A percentile compares a stretch with the other conserved stretches of the same genome.
Evolutionary conservation across 1,140 invertebrate genomes (phyloP).

Genomic region (Acromyrmex echinatior): DNA sequence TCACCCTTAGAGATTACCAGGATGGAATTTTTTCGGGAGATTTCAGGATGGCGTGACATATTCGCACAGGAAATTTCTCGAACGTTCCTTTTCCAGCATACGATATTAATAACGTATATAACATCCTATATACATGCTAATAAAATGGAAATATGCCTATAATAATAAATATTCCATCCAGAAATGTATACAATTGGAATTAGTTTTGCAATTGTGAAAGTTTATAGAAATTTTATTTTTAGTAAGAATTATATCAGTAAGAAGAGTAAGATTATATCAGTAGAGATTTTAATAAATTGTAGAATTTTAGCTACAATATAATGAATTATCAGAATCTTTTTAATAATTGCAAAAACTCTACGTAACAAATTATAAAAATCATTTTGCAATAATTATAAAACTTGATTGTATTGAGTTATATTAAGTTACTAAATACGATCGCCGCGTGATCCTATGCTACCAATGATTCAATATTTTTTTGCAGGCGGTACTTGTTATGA

Average conservation of each 20-base stretch:
- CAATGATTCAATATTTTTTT: constrained; percentile 9
- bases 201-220: constrained; percentile 14
- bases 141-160: neutral
- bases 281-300: constrained; percentile 22
- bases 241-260: too few species aligned
- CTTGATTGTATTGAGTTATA: neutral
- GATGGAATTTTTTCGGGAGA: too few species aligned
- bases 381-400: constrained; percentile 42
- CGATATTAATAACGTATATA: too few species aligned
- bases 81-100: too few species aligned
- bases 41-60: too few species aligned
- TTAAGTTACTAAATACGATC: constrained; percentile 24
- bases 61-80: too few species aligned
- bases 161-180: neutral
- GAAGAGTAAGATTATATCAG: neutral
- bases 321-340: neutral
- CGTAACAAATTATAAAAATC: constrained; percentile 18
- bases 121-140: too few species aligned
- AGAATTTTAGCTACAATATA: neutral
- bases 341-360: neutral
- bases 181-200: neutral
- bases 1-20: too few species aligned
- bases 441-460: neutral
- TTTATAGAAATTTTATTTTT: neutral
- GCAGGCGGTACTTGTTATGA: neutral